Evolutionary conservation across 2,888 invertebrate genomes (phyloP).

Genomic region (Drosophila quinaria): DNA sequence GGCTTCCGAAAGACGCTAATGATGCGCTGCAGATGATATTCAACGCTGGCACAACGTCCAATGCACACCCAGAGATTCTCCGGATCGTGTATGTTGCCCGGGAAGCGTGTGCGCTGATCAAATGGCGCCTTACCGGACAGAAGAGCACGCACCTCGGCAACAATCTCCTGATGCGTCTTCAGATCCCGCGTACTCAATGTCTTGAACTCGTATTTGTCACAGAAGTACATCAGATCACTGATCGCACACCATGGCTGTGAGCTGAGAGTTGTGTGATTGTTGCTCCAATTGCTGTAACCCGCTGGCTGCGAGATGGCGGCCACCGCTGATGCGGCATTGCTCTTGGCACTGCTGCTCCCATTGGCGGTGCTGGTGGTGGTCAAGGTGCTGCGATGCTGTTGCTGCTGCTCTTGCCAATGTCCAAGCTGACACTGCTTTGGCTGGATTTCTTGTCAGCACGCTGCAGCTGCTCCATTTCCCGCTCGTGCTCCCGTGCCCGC

Average conservation of each 20-base stretch:
- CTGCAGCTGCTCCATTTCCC: constrained; percentile 73
- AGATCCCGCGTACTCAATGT: constrained; percentile 72
- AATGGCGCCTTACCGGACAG: constrained; percentile 76
- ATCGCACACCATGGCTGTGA: constrained; percentile 80
- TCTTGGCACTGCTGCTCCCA: constrained; percentile 24
- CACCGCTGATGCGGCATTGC: constrained; percentile 17
- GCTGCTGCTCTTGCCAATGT: constrained; percentile 22
- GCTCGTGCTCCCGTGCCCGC: constrained; percentile 66
- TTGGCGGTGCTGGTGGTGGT: constrained; percentile 11
- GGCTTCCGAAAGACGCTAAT: constrained; percentile 79
- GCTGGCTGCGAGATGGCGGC: constrained; percentile 35
- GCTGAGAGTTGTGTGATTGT: constrained; percentile 70
- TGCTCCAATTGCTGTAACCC: constrained; percentile 78
- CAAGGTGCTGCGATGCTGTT: constrained; percentile 13
- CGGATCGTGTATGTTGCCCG: constrained; percentile 79
- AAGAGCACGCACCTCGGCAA: constrained; percentile 72
- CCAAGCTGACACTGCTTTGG: constrained; percentile 22
- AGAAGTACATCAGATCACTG: constrained; percentile 81
- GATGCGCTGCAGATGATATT: constrained; percentile 82
- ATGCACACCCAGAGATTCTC: constrained; percentile 82
- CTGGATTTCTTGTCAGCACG: constrained; percentile 39
- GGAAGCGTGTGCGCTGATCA: constrained; percentile 78
- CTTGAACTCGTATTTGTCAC: constrained; percentile 83
- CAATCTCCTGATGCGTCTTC: constrained; percentile 75
- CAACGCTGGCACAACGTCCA: constrained; percentile 81